Evolutionary conservation across 2,113 vertebrate genomes (phyloP).

Genomic region (Panthera tigris): DNA sequence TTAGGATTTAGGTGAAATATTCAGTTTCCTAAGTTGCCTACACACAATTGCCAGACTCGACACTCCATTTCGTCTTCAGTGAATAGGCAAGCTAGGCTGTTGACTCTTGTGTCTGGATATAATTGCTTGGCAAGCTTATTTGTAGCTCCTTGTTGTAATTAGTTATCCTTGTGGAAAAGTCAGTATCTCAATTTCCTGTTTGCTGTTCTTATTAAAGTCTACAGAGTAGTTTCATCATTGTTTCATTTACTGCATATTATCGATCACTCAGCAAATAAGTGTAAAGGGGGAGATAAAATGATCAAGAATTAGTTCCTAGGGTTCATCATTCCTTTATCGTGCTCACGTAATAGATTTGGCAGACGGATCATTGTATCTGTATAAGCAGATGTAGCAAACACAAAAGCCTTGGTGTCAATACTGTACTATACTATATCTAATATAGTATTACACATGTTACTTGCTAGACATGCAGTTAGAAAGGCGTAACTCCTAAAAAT

Average conservation of each 20-base stretch:
- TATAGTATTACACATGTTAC: background rate
- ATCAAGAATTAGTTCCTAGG: background rate
- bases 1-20: background rate
- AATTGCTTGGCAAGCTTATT: slow-evolving; percentile 11
- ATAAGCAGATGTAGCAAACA: background rate
- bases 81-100: background rate
- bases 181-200: slow-evolving; percentile 54
- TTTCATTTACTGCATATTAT: slow-evolving; percentile 9
- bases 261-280: background rate
- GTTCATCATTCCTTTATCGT: background rate
- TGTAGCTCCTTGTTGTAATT: background rate
- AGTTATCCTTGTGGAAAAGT: slow-evolving; percentile 6
- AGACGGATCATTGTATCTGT: background rate
- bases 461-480: background rate
- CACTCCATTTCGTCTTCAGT: background rate
- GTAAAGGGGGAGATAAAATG: background rate
- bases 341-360: background rate
- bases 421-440: background rate
- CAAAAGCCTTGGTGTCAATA: background rate
- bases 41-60: background rate
- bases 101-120: background rate
- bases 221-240: background rate
- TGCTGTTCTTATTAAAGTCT: slow-evolving; percentile 38
- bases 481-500: background rate
- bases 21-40: background rate